Conservation (phyloP, 2,888 invertebrate species). For the Stenodema calcarata region DNA sequence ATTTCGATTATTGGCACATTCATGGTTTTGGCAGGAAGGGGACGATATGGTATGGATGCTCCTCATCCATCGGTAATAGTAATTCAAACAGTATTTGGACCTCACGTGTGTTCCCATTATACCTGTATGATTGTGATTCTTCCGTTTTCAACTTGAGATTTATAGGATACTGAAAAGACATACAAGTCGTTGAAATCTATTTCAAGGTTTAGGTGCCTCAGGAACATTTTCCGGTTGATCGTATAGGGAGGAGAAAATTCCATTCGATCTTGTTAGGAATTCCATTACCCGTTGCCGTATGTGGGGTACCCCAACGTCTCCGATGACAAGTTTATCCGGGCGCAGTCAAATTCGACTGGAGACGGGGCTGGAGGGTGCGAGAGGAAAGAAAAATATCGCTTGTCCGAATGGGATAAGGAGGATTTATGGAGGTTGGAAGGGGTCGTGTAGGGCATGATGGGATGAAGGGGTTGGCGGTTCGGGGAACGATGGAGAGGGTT, state of each 20-base stretch:
- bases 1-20: no score
- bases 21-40: no score
- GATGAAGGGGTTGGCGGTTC: not conserved
- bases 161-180: not conserved
- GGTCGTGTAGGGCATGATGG: not conserved
- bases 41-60: no score
- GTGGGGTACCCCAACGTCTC: not conserved
- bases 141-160: no score
- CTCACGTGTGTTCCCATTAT: no score
- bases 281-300: not conserved
- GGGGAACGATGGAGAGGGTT: not conserved
- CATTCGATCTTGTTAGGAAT: not conserved
- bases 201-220: not conserved
- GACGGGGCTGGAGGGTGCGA: not conserved
- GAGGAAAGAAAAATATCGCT: slow-evolving; percentile 16
- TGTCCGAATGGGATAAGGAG: slow-evolving; percentile 34
- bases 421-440: slow-evolving; percentile 11
- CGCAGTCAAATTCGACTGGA: not conserved
- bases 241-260: not conserved
- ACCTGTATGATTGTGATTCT: no score
- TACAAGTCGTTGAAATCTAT: not conserved
- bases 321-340: not conserved
- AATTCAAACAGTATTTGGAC: no score
- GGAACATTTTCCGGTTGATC: not conserved
- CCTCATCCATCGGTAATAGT: no score